Base-by-base conservation (phyloP, 1,140 invertebrate species). In the Monomorium pharaonis region DNA sequence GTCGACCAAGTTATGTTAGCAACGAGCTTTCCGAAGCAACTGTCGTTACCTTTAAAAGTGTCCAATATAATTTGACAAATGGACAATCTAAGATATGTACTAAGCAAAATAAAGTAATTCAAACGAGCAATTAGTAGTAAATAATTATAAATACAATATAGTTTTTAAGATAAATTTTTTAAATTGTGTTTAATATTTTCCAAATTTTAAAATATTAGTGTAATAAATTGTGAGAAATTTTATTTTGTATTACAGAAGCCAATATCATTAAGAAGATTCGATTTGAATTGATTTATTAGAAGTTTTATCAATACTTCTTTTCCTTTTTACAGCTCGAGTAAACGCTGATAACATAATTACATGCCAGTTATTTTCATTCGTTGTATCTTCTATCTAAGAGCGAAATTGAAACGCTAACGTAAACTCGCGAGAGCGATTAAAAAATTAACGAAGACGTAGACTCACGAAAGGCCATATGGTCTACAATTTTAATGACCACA, bases 1-100 rank as follows among this genome's bases (percentile, higher is more conserved):
- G 62, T 42, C 72, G 33, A 9, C 51, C 54, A 7, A 30, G 42
- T 89, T 86, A 88, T 62, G 87, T 88, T 69, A 88, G 60, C 67
- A 54, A 72, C 44, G 30, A 44, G 9, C 44, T 67, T 80, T 80
- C 33, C 37, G 21, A 70, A 3, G 14, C 27, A 18, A 58, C 5
- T 24, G 10, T 77, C 58, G 21, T 76, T 47, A 74, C 21, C n/a
- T 54, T 30, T 54, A 1, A 16, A 33, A 27, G 1, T 51, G 21
- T 21, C 21, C 2, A 78, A 33, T 37, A 44, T 18, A 44, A 62
- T 33, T 62, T 47, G 58, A 47, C 16, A 16, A 65, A 49, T 47
- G 10, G 60, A 37, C 24, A 37, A 24, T n/a, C n/a, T n/a, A n/a
- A n/a, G n/a, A n/a, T n/a, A n/a, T n/a, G n/a, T n/a, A n/a, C n/a